Evolutionary conservation across 2,797 vertebrate genomes (phyloP).

Genomic region (Buceros bicornis): DNA sequence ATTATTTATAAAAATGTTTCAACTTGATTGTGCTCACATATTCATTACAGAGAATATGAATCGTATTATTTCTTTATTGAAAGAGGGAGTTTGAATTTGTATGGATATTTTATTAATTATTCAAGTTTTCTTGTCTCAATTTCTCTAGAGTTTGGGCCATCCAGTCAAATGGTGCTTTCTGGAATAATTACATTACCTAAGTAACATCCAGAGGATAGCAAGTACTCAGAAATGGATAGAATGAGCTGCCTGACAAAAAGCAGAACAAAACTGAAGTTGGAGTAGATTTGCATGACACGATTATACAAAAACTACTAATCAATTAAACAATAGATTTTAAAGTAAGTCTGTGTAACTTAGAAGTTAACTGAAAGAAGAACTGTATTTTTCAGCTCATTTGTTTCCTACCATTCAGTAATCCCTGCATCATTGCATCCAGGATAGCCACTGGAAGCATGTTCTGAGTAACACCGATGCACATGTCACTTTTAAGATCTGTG

Average conservation of each 20-base stretch:
- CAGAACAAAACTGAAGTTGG: background rate
- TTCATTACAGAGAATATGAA: background rate
- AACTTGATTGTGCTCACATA: background rate
- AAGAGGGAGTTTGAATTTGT: background rate
- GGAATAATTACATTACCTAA: background rate
- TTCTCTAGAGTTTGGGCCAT: background rate
- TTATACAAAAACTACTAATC: background rate
- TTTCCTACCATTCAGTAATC: background rate
- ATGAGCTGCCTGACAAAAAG: background rate
- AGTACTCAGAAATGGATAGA: background rate
- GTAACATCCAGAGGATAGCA: background rate
- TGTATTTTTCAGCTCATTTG: background rate
- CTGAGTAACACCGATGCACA: accelerated
- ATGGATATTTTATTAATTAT: background rate
- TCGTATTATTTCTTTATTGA: background rate
- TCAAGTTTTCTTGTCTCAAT: background rate
- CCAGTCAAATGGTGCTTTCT: background rate
- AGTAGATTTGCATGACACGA: background rate
- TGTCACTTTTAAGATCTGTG: background rate
- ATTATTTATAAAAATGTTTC: background rate
- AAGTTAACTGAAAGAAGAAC: background rate
- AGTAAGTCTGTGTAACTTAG: background rate
- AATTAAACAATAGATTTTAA: background rate
- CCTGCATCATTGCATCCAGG: background rate
- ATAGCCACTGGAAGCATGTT: background rate